A percentile compares a stretch with the other conserved stretches of the same genome.
Conservation (phyloP, 1,140 invertebrate species). For the Homalodisca vitripennis region DNA sequence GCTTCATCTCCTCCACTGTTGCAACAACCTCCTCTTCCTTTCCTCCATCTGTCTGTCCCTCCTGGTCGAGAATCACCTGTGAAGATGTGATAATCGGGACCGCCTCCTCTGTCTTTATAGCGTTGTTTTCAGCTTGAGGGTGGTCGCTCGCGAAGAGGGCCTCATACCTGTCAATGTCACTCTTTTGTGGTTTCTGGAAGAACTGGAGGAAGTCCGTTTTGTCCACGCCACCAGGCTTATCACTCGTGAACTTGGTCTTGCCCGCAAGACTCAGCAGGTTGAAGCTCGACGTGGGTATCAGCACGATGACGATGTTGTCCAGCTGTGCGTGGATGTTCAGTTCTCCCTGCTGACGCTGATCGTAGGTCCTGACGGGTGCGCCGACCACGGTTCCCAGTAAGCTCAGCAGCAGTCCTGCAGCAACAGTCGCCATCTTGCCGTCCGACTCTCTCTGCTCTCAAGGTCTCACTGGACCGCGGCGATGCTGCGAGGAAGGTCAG, state of each 20-base stretch:
- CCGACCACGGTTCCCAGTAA: background rate
- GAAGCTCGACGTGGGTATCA: slow-evolving; percentile 34
- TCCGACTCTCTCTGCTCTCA: background rate
- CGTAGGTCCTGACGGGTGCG: slow-evolving; percentile 40
- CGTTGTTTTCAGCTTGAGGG: background rate
- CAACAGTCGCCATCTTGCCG: background rate
- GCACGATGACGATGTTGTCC: slow-evolving; percentile 50
- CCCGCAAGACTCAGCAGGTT: slow-evolving; percentile 9
- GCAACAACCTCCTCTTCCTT: slow-evolving; percentile 17
- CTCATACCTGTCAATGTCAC: slow-evolving; percentile 5
- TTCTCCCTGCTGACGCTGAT: slow-evolving; percentile 52
- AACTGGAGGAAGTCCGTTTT: slow-evolving; percentile 4
- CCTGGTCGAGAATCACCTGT: background rate
- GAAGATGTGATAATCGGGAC: background rate
- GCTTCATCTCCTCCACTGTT: slow-evolving; percentile 17
- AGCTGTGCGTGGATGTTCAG: slow-evolving; percentile 49
- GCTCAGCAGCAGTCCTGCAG: background rate
- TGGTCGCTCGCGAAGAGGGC: no score
- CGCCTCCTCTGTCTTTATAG: background rate
- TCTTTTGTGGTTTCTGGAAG: slow-evolving; percentile 1
- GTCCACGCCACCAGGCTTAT: no score
- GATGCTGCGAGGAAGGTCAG: background rate
- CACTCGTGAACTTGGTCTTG: background rate
- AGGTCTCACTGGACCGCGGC: background rate
- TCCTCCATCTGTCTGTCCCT: background rate